These are phyloP conservation scores for Rambutsinella grinnellia DNA, from an alignment of 2,888 invertebrate species.

Conservation along the genomic window DNA sequence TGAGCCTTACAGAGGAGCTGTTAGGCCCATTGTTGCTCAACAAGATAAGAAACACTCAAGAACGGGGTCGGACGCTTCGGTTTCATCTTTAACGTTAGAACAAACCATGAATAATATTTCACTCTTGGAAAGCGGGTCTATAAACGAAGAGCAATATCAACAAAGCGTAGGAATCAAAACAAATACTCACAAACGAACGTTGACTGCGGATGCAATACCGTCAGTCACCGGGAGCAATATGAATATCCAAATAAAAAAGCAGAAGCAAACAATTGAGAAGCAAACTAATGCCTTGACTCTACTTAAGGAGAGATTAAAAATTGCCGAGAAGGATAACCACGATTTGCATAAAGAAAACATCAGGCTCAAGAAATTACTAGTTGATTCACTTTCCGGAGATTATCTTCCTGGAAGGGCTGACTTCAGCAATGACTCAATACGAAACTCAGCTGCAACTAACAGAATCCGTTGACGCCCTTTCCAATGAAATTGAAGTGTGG, in stretches of 20 bases:
- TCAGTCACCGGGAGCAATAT: not conserved
- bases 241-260: slow-evolving; percentile 9
- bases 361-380: slow-evolving; percentile 62
- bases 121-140: slow-evolving; percentile 5
- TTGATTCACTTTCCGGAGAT: slow-evolving; percentile 63
- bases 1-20: slow-evolving; percentile 65
- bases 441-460: slow-evolving; percentile 19
- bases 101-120: slow-evolving; percentile 2
- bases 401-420: slow-evolving; percentile 20
- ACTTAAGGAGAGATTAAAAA: slow-evolving; percentile 63
- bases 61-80: slow-evolving; percentile 48
- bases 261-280: slow-evolving; percentile 28
- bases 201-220: not conserved
- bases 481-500: slow-evolving; percentile 66
- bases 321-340: slow-evolving; percentile 63
- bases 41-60: slow-evolving; percentile 27
- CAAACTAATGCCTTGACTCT: slow-evolving; percentile 55
- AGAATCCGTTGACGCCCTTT: slow-evolving; percentile 65
- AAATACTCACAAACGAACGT: slow-evolving; percentile 31
- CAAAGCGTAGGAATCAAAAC: not conserved
- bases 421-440: slow-evolving; percentile 18
- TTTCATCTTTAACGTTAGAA: slow-evolving; percentile 11
- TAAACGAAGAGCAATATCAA: not conserved
- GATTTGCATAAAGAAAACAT: slow-evolving; percentile 64
- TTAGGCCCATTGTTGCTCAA: slow-evolving; percentile 58